These are phyloP conservation scores for Sminthurinus signatus DNA, from an alignment of 1,140 invertebrate genomes.

Conservation along the genomic window DNA sequence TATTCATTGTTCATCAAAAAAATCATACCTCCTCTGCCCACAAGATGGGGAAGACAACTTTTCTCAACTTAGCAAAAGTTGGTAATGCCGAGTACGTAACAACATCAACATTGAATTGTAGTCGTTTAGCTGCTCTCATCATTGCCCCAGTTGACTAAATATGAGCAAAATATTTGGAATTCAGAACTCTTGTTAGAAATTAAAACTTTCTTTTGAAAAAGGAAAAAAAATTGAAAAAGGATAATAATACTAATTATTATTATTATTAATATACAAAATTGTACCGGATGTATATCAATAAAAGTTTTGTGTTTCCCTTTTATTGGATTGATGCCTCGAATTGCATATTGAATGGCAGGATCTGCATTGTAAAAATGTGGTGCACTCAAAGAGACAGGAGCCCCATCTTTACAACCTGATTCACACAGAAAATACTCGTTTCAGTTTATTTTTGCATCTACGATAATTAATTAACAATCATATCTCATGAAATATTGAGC, in stretches of 20 bases:
- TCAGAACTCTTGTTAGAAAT: too few relatives aligned
- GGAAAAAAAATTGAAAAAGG: too few relatives aligned
- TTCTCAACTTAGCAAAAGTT: slow-evolving; percentile 46
- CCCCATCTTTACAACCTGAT: slow-evolving; percentile 45
- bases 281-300: slow-evolving; percentile 59
- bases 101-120: slow-evolving; percentile 47
- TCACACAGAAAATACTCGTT: too few relatives aligned
- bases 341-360: slow-evolving; percentile 54
- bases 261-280: too few relatives aligned
- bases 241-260: not conserved
- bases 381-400: slow-evolving; percentile 63
- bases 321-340: slow-evolving; percentile 65
- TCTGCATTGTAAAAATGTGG: slow-evolving; percentile 78
- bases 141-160: slow-evolving; percentile 40
- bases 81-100: slow-evolving; percentile 44
- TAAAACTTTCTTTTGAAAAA: too few relatives aligned
- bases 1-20: too few relatives aligned
- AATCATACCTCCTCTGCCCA: slow-evolving; percentile 52
- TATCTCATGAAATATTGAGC: too few relatives aligned
- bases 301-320: slow-evolving; percentile 61
- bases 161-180: too few relatives aligned
- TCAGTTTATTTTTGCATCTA: too few relatives aligned
- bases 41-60: slow-evolving; percentile 50
- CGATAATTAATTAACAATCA: too few relatives aligned
- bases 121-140: slow-evolving; percentile 39